phyloP scores from a whole-genome alignment of 2,888 invertebrate genomes.

The Harmothoe impar region DNA sequence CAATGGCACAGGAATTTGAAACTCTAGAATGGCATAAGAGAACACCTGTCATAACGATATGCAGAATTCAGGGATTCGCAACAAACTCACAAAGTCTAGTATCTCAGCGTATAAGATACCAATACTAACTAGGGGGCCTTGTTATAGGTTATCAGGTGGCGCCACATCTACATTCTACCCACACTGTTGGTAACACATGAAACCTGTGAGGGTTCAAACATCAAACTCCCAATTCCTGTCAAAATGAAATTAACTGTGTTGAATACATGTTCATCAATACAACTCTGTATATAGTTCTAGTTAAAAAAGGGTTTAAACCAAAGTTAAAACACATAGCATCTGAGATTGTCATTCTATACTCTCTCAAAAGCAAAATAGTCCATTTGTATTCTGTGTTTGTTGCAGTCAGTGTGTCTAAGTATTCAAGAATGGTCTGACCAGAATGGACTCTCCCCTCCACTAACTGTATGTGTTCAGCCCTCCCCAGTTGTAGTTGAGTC shows the following conservation, averaged over 20 bases:
- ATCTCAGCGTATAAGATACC: background rate
- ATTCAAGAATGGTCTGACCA: background rate
- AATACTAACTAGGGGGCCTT: background rate
- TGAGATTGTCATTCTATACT: background rate
- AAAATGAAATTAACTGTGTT: slow-evolving; percentile 29
- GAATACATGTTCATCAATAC: background rate
- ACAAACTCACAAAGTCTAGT: background rate
- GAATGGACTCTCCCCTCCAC: slow-evolving; percentile 35
- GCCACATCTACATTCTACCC: background rate
- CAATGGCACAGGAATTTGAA: background rate
- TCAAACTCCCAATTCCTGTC: slow-evolving; percentile 5
- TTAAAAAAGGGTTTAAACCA: slow-evolving; percentile 39
- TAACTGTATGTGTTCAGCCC: slow-evolving; percentile 44
- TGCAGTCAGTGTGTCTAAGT: slow-evolving; percentile 37
- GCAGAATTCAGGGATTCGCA: slow-evolving; percentile 16
- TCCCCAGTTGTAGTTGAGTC: slow-evolving; percentile 37
- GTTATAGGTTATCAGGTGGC: background rate
- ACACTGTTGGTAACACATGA: background rate
- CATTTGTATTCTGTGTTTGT: slow-evolving; percentile 28
- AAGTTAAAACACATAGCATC: background rate
- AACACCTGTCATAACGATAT: background rate
- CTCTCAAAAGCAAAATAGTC: background rate
- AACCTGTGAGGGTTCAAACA: background rate
- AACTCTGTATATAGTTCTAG: slow-evolving; percentile 36
- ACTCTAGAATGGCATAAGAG: background rate